Base-by-base conservation (phyloP, 2,888 invertebrate species). In the Drosophila anomelani region DNA sequence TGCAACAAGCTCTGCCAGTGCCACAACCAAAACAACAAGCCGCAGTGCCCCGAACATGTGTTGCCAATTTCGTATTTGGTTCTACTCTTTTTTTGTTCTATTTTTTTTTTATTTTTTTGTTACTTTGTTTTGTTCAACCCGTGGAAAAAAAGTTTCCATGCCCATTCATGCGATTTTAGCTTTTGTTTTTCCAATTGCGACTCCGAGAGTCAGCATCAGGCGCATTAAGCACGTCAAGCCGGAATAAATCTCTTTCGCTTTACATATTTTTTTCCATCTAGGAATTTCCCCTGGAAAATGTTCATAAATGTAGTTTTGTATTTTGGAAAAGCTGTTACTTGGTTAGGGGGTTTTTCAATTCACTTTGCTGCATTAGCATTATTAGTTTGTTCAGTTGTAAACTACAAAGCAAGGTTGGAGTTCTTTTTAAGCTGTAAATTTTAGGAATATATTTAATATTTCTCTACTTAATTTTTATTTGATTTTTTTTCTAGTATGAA, bases 401-500 rank as follows among this genome's bases (percentile, higher is more conserved):
- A 41, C 15, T 15, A 20, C 20, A 20, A 20, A 20, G 17, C n/a
- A 20, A 23, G 5, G 17, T 17, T 17, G 13, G 9, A 51, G 51
- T 34, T 4, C 9, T 8, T 41, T 41, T 13, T 4, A 47, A 32
- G 3, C 3, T 32, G 10, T 12, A 34, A 4, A 10, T 10, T 12
- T 4, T 34, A 12, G 34, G 12, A 32, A 29, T n/a, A 17, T 32
- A 32, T 17, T 17, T 9, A n/a, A 47, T 17, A 17, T 49, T 12
- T 17, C 7, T 32, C 12, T 17, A 5, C n/a, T 4, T 13, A 3
- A 29, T 29, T 36, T 1, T 2, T 53, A n/a, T n/a, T n/a, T n/a
- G n/a, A n/a, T n/a, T 56, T 51, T 23, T 44, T 23, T 49, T 75
- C 66, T 94, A 98, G 97, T 98, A 98, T 93, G 98, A 98, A 93